Percentiles rank a stretch among this genome's conserved stretches.
phyloP scores from a whole-genome alignment of 2,888 invertebrate species.

The Mesorhabditis belari region DNA sequence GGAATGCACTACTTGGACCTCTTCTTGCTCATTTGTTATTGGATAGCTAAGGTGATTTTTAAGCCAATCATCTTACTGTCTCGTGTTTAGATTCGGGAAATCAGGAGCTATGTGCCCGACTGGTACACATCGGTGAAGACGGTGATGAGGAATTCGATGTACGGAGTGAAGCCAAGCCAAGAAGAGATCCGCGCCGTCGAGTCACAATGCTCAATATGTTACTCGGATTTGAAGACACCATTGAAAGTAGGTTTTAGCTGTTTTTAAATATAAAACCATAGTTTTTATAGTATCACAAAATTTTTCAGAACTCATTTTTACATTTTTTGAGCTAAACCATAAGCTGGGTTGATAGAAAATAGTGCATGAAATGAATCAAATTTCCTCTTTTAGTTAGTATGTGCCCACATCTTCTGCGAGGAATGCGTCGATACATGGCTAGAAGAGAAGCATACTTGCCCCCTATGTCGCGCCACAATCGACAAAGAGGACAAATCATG shows the following conservation, averaged over 20 bases:
- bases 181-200: slow-evolving; percentile 9
- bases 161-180: neutral
- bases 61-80: neutral
- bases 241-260: too few species aligned
- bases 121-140: neutral
- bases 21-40: neutral
- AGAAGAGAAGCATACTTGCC: slow-evolving; percentile 39
- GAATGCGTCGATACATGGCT: slow-evolving; percentile 44
- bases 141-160: neutral
- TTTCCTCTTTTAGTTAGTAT: slow-evolving; percentile 28
- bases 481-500: neutral
- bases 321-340: neutral
- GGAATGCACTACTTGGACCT: neutral
- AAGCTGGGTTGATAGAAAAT: too few species aligned
- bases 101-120: neutral
- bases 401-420: slow-evolving; percentile 43
- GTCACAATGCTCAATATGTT: slow-evolving; percentile 13
- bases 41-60: neutral
- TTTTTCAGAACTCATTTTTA: too few species aligned
- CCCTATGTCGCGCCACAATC: slow-evolving; percentile 31
- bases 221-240: slow-evolving; percentile 9
- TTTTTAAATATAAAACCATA: too few species aligned
- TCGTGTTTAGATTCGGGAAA: neutral
- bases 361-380: too few species aligned
- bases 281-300: too few species aligned